Evolutionary conservation across 1,140 invertebrate species (phyloP).

Genomic region (Cyrtorhinus lividipennis): DNA sequence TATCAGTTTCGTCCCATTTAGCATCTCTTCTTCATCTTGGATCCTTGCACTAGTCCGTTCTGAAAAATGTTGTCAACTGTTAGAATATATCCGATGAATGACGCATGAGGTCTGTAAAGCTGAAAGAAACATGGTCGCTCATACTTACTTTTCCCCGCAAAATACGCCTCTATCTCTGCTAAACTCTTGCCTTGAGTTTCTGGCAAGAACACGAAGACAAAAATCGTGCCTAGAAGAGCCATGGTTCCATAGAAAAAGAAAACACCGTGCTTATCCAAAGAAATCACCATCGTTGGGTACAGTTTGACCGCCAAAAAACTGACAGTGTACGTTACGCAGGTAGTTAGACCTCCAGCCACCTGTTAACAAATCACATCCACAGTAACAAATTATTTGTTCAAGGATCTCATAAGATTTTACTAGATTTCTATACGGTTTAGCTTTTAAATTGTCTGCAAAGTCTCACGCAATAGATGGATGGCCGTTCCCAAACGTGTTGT

Average conservation of each 20-base stretch:
- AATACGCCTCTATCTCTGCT: conserved; percentile 42
- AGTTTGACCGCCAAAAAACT: conserved; percentile 59
- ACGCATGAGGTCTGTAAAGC: not conserved
- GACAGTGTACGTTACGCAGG: conserved; percentile 49
- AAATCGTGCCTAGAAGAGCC: conserved; percentile 49
- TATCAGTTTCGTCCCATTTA: conserved; percentile 13
- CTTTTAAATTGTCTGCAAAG: no score
- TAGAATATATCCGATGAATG: not conserved
- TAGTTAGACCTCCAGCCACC: conserved; percentile 46
- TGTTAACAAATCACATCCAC: no score
- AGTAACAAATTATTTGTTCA: no score
- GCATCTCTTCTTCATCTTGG: conserved; percentile 12
- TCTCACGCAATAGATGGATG: no score
- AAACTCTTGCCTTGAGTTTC: conserved; percentile 67
- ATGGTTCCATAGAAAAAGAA: conserved; percentile 56
- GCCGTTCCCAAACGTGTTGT: no score
- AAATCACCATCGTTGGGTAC: conserved; percentile 37
- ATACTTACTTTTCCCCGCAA: conserved; percentile 19
- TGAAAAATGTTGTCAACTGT: not conserved
- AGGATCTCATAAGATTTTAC: no score
- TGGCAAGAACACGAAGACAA: conserved; percentile 50
- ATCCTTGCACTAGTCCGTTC: not conserved
- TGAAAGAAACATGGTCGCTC: not conserved
- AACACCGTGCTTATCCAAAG: conserved; percentile 33
- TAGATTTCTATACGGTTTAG: no score